Percentiles rank a stretch among this genome's conserved stretches.
These are phyloP conservation scores for Columbina picui DNA, from an alignment of 2,113 vertebrate genomes.

Conservation along the genomic window DNA sequence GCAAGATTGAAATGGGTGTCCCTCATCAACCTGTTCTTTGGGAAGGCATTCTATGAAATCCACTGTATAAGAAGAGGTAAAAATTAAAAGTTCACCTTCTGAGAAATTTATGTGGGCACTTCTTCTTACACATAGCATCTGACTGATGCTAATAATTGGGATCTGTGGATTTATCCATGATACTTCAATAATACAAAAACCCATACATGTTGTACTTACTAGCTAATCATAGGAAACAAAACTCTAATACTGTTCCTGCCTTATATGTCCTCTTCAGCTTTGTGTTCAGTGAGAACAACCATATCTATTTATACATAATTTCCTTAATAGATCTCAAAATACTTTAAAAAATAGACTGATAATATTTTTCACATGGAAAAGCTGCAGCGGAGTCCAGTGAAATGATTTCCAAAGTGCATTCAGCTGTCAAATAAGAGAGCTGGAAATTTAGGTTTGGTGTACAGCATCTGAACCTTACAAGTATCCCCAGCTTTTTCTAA, in stretches of 20 bases:
- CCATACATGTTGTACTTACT: background rate
- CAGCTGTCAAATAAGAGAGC: background rate
- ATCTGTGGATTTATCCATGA: background rate
- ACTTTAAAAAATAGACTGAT: background rate
- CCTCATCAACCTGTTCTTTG: background rate
- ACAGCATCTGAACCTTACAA: background rate
- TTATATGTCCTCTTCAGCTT: background rate
- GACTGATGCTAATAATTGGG: background rate
- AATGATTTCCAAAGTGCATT: background rate
- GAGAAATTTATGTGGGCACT: background rate
- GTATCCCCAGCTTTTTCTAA: background rate
- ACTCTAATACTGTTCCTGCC: background rate
- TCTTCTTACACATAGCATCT: background rate
- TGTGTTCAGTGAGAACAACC: background rate
- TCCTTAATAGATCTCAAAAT: background rate
- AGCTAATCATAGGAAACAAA: background rate
- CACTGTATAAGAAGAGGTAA: background rate
- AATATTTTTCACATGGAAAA: background rate
- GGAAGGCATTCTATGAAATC: background rate
- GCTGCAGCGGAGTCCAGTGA: background rate
- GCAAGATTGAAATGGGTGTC: background rate
- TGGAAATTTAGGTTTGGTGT: background rate
- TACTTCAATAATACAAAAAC: background rate
- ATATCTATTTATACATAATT: background rate
- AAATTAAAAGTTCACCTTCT: background rate